phyloP scores from a whole-genome alignment of 92 coral and sea anemone genomes.

The Epizoanthus illoricatus region DNA sequence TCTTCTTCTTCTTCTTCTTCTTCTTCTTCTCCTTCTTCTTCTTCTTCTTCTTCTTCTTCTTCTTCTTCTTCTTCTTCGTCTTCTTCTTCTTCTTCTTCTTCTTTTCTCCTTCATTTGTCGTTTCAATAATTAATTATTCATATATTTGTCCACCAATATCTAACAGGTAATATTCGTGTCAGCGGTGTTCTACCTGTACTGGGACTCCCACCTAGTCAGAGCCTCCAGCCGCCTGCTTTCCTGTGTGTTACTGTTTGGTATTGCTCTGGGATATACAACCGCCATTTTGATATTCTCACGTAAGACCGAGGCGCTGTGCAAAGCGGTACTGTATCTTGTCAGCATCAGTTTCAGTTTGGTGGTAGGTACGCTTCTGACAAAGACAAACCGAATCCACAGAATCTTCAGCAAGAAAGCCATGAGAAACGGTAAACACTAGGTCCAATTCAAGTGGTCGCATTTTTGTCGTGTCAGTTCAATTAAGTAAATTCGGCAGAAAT shows the following conservation, averaged over 20 bases:
- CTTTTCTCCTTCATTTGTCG: no score
- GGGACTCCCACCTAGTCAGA: slow-evolving; percentile 79
- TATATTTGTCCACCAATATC: no score
- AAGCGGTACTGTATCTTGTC: slow-evolving; percentile 61
- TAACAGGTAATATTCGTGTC: slow-evolving; percentile 51
- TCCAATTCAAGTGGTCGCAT: not conserved
- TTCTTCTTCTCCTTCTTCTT: no score
- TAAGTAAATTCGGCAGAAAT: no score
- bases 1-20: no score
- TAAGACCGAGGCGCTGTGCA: slow-evolving; percentile 68
- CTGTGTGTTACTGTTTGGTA: slow-evolving; percentile 78
- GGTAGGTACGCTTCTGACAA: slow-evolving; percentile 80
- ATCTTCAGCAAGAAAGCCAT: slow-evolving; percentile 83
- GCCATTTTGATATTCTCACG: slow-evolving; percentile 69
- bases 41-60: no score
- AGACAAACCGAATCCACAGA: slow-evolving; percentile 84
- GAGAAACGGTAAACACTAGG: slow-evolving; percentile 64
- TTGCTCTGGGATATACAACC: slow-evolving; percentile 66
- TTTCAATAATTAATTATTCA: no score
- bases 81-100: no score
- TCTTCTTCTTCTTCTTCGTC: no score
- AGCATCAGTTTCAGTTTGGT: slow-evolving; percentile 75
- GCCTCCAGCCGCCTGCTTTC: slow-evolving; percentile 76
- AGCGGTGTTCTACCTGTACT: slow-evolving; percentile 59
- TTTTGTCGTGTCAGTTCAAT: no score